phyloP scores from a whole-genome alignment of 1,140 invertebrate genomes.

The Bombus sibiricus region DNA sequence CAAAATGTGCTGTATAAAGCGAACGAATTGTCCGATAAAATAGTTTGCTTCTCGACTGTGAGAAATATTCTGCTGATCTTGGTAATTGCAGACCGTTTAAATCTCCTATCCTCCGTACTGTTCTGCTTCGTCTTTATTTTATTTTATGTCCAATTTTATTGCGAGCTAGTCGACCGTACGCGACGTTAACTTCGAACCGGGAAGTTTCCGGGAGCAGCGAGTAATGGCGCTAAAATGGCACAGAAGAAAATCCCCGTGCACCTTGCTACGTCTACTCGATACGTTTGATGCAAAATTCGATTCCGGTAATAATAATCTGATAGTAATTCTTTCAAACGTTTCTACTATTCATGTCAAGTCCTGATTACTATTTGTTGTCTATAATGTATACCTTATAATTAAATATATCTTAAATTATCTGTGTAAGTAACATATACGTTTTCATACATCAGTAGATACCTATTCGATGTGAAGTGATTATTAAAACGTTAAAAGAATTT shows the following conservation, averaged over 20 bases:
- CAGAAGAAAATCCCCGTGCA: not conserved
- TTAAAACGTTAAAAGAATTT: no score
- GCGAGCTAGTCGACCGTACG: constrained; percentile 4
- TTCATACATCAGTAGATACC: no score
- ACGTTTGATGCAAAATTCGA: not conserved
- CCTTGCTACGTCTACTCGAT: not conserved
- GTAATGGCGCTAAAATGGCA: not conserved
- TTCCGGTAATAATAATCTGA: not conserved
- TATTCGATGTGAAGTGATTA: no score
- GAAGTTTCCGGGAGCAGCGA: not conserved
- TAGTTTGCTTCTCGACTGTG: no score
- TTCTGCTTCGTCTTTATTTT: constrained; percentile 17
- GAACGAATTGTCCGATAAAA: no score
- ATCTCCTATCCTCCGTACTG: not conserved
- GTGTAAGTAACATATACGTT: no score
- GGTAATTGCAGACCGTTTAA: constrained; percentile 45
- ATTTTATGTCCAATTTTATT: constrained; percentile 57
- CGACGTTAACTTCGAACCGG: constrained; percentile 13
- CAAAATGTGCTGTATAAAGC: no score
- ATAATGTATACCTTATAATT: no score
- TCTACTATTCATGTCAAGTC: not conserved
- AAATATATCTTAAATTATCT: no score
- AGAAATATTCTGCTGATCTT: not conserved
- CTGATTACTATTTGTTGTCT: not conserved
- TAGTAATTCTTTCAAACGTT: not conserved